phyloP scores from a whole-genome alignment of 2,888 invertebrate genomes.

The Julus scanicus region DNA sequence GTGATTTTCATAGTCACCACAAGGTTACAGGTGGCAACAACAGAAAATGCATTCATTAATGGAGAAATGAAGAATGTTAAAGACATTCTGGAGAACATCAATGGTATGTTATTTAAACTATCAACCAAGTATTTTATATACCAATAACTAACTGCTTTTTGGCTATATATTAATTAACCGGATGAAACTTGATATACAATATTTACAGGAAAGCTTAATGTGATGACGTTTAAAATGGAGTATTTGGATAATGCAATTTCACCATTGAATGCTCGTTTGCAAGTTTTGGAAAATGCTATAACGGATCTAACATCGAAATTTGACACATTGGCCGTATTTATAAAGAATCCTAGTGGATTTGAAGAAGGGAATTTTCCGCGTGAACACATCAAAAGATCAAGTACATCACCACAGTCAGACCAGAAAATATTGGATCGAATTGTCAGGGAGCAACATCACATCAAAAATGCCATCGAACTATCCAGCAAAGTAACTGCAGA shows the following conservation, averaged over 20 bases:
- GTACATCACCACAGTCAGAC: not conserved
- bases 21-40: not conserved
- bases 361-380: not conserved
- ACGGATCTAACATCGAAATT: not conserved
- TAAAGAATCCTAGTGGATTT: not conserved
- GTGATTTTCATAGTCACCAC: not conserved
- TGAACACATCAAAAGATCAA: not conserved
- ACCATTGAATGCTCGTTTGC: not conserved
- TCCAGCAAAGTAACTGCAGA: not conserved
- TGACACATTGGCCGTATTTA: not conserved
- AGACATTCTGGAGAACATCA: not conserved
- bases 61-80: slow-evolving; percentile 9
- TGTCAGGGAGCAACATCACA: slow-evolving; percentile 6
- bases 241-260: slow-evolving; percentile 12
- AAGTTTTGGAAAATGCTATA: slow-evolving; percentile 7
- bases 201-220: not conserved
- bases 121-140: not conserved
- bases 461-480: not conserved
- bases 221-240: not conserved
- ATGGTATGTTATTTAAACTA: not conserved
- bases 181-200: too few relatives aligned
- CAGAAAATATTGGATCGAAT: not conserved
- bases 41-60: not conserved
- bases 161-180: not conserved
- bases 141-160: not conserved